Percentiles rank a stretch among this genome's conserved stretches.
These are phyloP conservation scores for Columba guinea DNA, from an alignment of 2,797 vertebrate species.

Conservation along the genomic window DNA sequence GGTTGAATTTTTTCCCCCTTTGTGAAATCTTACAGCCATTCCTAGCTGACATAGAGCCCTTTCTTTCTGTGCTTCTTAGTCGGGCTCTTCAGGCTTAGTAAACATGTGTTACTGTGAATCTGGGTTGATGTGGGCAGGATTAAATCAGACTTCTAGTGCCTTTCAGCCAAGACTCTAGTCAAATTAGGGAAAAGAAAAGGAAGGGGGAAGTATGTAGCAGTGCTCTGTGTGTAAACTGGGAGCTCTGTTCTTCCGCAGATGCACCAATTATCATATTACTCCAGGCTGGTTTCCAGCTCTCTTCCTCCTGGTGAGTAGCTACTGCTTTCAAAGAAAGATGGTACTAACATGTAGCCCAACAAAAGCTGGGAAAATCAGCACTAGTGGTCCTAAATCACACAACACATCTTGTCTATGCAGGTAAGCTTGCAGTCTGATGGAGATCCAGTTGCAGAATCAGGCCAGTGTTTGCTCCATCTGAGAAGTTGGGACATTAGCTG, in stretches of 20 bases:
- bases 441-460: neutral
- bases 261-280: neutral
- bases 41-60: neutral
- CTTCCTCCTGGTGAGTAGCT: neutral
- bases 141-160: neutral
- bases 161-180: neutral
- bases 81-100: neutral
- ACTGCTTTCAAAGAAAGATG: neutral
- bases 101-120: neutral
- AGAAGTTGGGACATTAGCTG: neutral
- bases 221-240: neutral
- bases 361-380: neutral
- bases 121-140: neutral
- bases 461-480: neutral
- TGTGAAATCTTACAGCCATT: neutral
- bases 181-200: neutral
- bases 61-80: neutral
- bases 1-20: neutral
- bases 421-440: neutral
- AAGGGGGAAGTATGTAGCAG: neutral
- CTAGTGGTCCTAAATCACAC: neutral
- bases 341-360: neutral
- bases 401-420: accelerated
- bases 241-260: neutral
- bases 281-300: neutral